Evolutionary conservation across 2,113 vertebrate genomes (phyloP).

Genomic region (Eira barbara): DNA sequence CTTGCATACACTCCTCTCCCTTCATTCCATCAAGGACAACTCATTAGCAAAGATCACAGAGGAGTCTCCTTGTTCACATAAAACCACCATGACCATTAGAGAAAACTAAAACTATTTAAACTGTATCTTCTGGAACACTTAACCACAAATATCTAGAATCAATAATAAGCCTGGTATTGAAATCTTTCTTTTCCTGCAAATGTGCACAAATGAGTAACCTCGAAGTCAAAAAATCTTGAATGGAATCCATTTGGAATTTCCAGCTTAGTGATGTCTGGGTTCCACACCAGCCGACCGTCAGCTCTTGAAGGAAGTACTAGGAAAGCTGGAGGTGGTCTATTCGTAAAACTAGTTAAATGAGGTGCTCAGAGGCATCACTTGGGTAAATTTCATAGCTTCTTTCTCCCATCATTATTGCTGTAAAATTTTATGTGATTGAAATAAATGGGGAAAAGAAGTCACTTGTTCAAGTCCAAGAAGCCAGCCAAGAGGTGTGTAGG

Average conservation of each 20-base stretch:
- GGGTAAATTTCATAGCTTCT: neutral
- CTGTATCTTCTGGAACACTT: neutral
- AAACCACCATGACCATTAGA: neutral
- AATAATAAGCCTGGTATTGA: neutral
- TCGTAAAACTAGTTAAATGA: neutral
- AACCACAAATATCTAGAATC: neutral
- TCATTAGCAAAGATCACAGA: neutral
- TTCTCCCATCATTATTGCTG: neutral
- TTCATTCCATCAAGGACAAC: neutral
- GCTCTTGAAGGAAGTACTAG: neutral
- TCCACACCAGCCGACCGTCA: neutral
- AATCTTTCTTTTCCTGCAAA: neutral
- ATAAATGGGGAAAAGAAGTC: slow-evolving; percentile 12
- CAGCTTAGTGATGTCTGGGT: neutral
- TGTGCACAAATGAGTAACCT: neutral
- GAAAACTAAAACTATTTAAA: neutral
- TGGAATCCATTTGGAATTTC: neutral
- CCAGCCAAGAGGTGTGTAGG: neutral
- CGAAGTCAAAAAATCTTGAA: neutral
- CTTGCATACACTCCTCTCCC: neutral
- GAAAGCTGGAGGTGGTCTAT: neutral
- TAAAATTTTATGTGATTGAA: slow-evolving; percentile 46
- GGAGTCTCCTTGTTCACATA: neutral
- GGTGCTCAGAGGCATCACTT: neutral
- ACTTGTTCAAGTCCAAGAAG: neutral